A percentile compares a stretch with the other conserved stretches of the same genome.
Conservation (phyloP, 1,140 invertebrate species). For the Bombus confusus region DNA sequence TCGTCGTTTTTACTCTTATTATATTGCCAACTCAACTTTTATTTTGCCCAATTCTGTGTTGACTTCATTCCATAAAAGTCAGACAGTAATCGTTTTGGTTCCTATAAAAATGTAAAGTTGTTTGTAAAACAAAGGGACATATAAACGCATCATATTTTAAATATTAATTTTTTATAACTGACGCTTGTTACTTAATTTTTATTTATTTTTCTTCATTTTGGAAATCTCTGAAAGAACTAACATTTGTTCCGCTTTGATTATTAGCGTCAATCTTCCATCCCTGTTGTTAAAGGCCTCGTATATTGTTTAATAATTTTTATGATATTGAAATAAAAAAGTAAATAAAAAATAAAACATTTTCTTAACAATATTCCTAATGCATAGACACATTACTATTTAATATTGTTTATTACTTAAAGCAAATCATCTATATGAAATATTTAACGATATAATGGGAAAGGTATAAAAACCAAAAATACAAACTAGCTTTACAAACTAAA, state of each 20-base stretch:
- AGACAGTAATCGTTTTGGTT: conserved; percentile 21
- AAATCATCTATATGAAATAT: conserved; percentile 14
- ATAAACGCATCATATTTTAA: conserved; percentile 33
- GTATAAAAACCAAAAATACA: conserved; percentile 41
- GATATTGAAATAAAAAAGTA: conserved; percentile 6
- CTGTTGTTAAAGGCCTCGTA: conserved; percentile 13
- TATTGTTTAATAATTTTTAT: conserved; percentile 16
- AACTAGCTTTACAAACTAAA: conserved; percentile 51
- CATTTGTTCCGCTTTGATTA: background rate
- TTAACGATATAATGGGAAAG: conserved; percentile 32
- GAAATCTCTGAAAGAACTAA: conserved; percentile 7
- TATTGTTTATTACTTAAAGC: conserved; percentile 10
- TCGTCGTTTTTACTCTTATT: conserved; percentile 11
- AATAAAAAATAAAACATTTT: conserved; percentile 13
- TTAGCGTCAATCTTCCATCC: conserved; percentile 3
- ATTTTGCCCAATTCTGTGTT: conserved; percentile 1
- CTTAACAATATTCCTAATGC: background rate
- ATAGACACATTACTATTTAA: conserved; percentile 3
- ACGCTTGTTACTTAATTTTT: conserved; percentile 31
- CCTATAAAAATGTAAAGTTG: conserved; percentile 15
- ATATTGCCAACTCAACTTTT: background rate
- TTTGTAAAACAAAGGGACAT: conserved; percentile 13
- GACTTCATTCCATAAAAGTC: conserved; percentile 5
- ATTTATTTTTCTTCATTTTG: background rate
- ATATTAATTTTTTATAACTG: conserved; percentile 34